Conservation (phyloP, 2,113 vertebrate genomes). For the Bostrychus sinensis region DNA sequence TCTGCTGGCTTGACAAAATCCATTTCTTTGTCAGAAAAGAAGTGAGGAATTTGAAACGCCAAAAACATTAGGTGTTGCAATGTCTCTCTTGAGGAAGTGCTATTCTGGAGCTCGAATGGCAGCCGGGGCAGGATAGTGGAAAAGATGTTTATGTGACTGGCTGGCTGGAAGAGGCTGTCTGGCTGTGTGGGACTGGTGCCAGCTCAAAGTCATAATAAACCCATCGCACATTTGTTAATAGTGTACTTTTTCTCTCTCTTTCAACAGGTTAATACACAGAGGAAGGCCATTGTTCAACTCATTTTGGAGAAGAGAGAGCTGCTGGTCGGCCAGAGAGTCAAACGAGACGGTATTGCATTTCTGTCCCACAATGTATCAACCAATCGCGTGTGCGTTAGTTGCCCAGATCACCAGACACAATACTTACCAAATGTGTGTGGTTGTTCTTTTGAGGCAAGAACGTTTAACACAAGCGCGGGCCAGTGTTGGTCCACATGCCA, state of each 20-base stretch:
- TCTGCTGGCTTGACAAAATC: constrained; percentile 63
- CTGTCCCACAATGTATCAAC: neutral
- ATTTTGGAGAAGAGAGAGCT: constrained; percentile 82
- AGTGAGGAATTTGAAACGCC: constrained; percentile 67
- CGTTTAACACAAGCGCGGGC: constrained; percentile 63
- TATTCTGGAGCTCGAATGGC: constrained; percentile 57
- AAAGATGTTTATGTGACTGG: constrained; percentile 65
- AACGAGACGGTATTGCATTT: constrained; percentile 74
- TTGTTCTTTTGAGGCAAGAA: constrained; percentile 57
- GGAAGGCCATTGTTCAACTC: constrained; percentile 82
- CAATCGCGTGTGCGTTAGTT: constrained; percentile 10
- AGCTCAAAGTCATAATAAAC: constrained; percentile 45
- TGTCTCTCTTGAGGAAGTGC: constrained; percentile 65
- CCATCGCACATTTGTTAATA: constrained; percentile 44
- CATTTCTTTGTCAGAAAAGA: constrained; percentile 52
- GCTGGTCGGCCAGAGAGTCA: constrained; percentile 77
- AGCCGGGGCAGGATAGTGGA: constrained; percentile 55
- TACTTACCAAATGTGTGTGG: constrained; percentile 29
- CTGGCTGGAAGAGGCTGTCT: constrained; percentile 40
- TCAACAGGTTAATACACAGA: constrained; percentile 81
- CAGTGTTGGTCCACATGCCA: constrained; percentile 59
- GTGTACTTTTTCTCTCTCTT: constrained; percentile 27
- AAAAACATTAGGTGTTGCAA: constrained; percentile 75
- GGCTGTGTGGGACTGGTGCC: constrained; percentile 24
- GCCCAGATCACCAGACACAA: constrained; percentile 52